phyloP scores from a whole-genome alignment of 2,113 vertebrate genomes.

The Hippocampus abdominalis region DNA sequence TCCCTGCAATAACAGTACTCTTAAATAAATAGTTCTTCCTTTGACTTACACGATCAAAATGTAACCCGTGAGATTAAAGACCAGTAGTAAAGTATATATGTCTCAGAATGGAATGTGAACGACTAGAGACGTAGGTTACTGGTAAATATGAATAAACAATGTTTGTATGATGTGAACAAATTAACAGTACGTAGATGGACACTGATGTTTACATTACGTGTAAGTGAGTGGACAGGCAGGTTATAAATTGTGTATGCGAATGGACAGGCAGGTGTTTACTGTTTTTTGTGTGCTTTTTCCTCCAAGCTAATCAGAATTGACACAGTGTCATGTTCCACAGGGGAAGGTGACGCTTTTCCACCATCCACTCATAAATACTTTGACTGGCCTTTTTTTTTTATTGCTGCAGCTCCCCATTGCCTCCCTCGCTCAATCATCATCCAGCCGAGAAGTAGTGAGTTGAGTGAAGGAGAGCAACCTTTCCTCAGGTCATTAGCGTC shows the following conservation, averaged over 20 bases:
- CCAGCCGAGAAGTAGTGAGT: slow-evolving; percentile 40
- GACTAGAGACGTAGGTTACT: no score
- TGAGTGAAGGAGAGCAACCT: slow-evolving; percentile 45
- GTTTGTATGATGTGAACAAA: no score
- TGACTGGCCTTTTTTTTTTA: slow-evolving; percentile 43
- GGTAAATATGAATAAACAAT: no score
- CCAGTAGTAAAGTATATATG: no score
- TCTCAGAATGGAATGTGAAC: no score
- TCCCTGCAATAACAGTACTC: neutral
- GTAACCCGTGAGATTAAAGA: no score
- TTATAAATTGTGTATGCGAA: neutral
- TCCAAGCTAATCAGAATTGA: neutral
- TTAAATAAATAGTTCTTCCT: no score
- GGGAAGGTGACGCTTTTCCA: slow-evolving; percentile 24
- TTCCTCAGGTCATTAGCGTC: slow-evolving; percentile 62
- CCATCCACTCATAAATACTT: slow-evolving; percentile 37
- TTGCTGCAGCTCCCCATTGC: slow-evolving; percentile 39
- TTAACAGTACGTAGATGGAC: no score
- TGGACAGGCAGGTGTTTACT: neutral
- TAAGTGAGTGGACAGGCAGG: neutral
- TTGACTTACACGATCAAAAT: no score
- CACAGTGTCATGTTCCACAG: neutral
- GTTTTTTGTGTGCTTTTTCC: neutral
- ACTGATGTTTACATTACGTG: neutral
- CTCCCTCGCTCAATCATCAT: slow-evolving; percentile 50